Evolutionary conservation across 2,113 vertebrate species (phyloP).

Genomic region (Triplophysa tibetana): DNA sequence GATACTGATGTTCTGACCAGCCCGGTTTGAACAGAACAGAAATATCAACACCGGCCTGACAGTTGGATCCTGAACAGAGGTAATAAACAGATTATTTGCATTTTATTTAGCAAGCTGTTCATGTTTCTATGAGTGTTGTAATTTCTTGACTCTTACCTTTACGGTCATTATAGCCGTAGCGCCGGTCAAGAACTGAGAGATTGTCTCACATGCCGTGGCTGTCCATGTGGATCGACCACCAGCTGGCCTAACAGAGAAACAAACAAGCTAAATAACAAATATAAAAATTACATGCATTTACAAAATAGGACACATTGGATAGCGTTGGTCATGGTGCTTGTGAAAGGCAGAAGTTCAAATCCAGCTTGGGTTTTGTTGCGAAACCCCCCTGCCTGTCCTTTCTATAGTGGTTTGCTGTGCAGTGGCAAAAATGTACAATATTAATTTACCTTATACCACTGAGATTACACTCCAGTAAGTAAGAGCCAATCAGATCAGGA

Average conservation of each 20-base stretch:
- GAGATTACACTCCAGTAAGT: constrained; percentile 84
- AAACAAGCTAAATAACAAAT: not conserved
- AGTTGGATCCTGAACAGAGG: constrained; percentile 37
- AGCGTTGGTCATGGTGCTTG: too few species aligned
- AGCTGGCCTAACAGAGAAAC: constrained; percentile 76
- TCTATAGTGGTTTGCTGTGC: not conserved
- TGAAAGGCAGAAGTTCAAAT: too few species aligned
- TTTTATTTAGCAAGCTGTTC: too few species aligned
- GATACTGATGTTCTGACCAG: constrained; percentile 75
- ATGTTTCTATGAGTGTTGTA: too few species aligned
- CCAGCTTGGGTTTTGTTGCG: not conserved
- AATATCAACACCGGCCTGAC: constrained; percentile 76
- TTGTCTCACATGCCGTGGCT: constrained; percentile 84
- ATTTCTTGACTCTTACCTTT: constrained; percentile 72
- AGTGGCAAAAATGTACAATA: not conserved
- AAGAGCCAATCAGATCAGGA: constrained; percentile 67
- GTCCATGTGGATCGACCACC: constrained; percentile 87
- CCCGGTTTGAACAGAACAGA: constrained; percentile 75
- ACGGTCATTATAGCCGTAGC: constrained; percentile 75
- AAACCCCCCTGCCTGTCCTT: too few species aligned
- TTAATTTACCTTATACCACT: constrained; percentile 81
- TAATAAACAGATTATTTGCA: not conserved
- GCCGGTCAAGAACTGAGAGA: constrained; percentile 79
- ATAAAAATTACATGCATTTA: not conserved
- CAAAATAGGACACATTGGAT: too few species aligned